A percentile compares a stretch with the other conserved stretches of the same genome.
phyloP scores from a whole-genome alignment of 1,140 invertebrate genomes.

The Brachionus calyciflorus region DNA sequence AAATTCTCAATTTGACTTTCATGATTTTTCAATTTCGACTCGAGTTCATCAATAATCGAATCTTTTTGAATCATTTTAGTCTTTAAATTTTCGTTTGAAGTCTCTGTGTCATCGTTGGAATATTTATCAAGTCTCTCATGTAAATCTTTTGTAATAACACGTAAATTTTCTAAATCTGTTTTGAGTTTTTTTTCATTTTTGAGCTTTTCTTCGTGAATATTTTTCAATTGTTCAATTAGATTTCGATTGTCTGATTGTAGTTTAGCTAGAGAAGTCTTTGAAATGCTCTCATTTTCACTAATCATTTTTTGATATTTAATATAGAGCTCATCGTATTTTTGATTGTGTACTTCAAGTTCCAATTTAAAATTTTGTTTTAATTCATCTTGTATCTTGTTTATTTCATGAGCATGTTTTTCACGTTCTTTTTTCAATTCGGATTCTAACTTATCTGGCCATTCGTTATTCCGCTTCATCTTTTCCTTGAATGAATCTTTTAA shows the following conservation, averaged over 20 bases:
- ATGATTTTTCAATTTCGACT: neutral
- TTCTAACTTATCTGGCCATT: slow-evolving; percentile 37
- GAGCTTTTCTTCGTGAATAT: slow-evolving; percentile 34
- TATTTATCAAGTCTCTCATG: slow-evolving; percentile 41
- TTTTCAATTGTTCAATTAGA: slow-evolving; percentile 1
- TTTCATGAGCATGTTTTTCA: neutral
- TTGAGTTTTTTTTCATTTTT: slow-evolving; percentile 36
- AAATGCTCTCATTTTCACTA: slow-evolving; percentile 1
- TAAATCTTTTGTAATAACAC: slow-evolving; percentile 31
- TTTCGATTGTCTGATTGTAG: slow-evolving; percentile 21
- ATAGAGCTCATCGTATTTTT: slow-evolving; percentile 32
- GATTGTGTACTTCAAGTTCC: slow-evolving; percentile 41
- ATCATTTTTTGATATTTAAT: slow-evolving; percentile 16
- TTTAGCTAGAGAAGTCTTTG: neutral
- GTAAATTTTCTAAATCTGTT: slow-evolving; percentile 37
- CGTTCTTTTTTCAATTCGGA: slow-evolving; percentile 22
- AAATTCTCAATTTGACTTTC: neutral
- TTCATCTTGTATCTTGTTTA: neutral
- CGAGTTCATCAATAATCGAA: neutral
- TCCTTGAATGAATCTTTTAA: slow-evolving; percentile 23
- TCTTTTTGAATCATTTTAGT: slow-evolving; percentile 4
- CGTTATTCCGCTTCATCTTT: neutral
- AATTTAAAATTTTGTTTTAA: slow-evolving; percentile 33
- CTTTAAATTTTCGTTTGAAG: neutral
- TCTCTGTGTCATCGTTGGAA: neutral